Percentiles rank a stretch among this genome's conserved stretches.
Evolutionary conservation across 2,113 vertebrate genomes (phyloP).

Genomic region (Notiomystis cincta): DNA sequence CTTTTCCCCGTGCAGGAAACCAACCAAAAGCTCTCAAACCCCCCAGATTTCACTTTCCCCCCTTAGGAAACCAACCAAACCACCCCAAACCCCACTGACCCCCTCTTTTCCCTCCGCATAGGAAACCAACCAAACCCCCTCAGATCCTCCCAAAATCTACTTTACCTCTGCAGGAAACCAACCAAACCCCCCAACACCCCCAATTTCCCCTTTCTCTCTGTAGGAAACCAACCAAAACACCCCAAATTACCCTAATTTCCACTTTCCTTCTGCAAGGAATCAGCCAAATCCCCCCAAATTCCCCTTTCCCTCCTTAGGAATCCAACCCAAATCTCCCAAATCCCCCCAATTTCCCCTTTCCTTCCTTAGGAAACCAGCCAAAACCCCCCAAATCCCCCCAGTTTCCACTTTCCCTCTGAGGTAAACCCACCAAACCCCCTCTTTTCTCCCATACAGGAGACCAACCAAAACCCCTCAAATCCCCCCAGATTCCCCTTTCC

Average conservation of each 20-base stretch:
- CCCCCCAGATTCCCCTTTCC: neutral
- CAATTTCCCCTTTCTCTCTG: too few species aligned
- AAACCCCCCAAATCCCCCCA: neutral
- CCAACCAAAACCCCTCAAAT: neutral
- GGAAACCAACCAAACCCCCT: too few species aligned
- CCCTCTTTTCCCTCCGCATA: too few species aligned
- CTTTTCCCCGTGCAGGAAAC: neutral
- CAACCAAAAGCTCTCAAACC: too few species aligned
- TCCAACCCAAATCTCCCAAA: neutral
- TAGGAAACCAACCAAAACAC: too few species aligned
- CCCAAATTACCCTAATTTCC: too few species aligned
- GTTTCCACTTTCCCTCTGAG: rapidly evolving
- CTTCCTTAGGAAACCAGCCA: neutral
- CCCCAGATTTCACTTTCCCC: neutral
- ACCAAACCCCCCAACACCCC: too few species aligned
- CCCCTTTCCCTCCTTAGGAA: neutral
- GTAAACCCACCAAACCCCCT: neutral
- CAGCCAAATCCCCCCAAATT: too few species aligned
- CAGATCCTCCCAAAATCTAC: too few species aligned
- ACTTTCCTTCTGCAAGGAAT: neutral
- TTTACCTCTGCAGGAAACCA: too few species aligned
- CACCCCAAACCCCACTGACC: too few species aligned
- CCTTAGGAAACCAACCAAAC: rapidly evolving
- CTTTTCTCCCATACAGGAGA: neutral
- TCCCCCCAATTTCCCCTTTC: too few species aligned